These are phyloP conservation scores for Crossocerus cetratus DNA, from an alignment of 2,888 invertebrate genomes.

Conservation along the genomic window DNA sequence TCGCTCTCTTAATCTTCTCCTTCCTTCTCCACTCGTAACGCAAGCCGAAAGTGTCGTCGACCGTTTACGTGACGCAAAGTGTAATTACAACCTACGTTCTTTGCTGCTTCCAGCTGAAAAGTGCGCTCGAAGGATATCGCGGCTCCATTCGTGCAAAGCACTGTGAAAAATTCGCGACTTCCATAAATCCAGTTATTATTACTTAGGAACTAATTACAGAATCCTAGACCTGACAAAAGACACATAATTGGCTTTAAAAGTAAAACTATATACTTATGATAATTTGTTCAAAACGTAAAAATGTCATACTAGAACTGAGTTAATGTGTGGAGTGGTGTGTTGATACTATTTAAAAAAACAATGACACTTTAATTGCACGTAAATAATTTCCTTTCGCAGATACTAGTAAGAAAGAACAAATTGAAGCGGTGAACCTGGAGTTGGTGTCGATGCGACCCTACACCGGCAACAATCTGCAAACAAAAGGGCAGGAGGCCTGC, in stretches of 20 bases:
- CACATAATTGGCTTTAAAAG: too few species aligned
- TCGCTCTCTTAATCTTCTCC: constrained; percentile 18
- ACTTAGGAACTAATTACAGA: constrained; percentile 13
- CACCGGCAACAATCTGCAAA: constrained; percentile 78
- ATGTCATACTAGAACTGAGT: too few species aligned
- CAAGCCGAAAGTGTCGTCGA: background rate
- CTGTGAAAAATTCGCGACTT: constrained; percentile 10
- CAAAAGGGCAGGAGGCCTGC: constrained; percentile 75
- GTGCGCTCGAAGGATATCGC: too few species aligned
- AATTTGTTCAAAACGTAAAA: too few species aligned
- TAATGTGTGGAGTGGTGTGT: too few species aligned
- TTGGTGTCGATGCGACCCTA: constrained; percentile 85
- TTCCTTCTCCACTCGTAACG: background rate
- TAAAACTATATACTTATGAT: too few species aligned
- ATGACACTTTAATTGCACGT: too few species aligned
- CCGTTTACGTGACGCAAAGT: constrained; percentile 30
- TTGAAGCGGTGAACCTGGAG: constrained; percentile 89
- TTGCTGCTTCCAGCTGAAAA: background rate
- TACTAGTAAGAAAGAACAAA: constrained; percentile 73
- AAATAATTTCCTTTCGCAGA: constrained; percentile 56
- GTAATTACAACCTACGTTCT: constrained; percentile 13
- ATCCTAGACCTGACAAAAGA: too few species aligned
- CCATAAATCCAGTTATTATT: constrained; percentile 12
- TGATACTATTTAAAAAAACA: too few species aligned
- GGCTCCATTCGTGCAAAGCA: too few species aligned